Evolutionary conservation across 2,888 invertebrate genomes (phyloP), one percentile per base, ranked within the genome.

Genomic region (Clitarchus hookeri): DNA sequence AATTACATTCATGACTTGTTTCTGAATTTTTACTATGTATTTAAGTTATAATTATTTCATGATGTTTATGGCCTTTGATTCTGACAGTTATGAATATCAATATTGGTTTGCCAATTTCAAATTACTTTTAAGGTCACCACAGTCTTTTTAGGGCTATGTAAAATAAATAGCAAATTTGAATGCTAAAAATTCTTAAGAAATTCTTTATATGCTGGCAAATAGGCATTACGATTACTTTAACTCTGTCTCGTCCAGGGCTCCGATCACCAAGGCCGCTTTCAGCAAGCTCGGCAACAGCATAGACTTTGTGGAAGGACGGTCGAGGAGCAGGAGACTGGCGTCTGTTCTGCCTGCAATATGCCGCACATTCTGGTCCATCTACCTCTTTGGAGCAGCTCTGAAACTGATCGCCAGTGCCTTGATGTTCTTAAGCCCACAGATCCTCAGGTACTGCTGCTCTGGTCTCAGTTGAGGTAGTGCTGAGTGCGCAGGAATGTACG

Each of bases 371-470:
- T 97, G 98, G 84, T 94, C 95, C 0, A 96, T 96, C 86, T 98
- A 98, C 90, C 88, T 98, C 0, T 95, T 97, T 89, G 98, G 98
- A n/a, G 93, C 97, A 0, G 91, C 95, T 85, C 93, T 98, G 88
- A 98, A 98, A 91, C 91, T 98, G 0, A 90, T 95, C 77, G 96
- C 97, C 90, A 98, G 98, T 92, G 88, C 96, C 25, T 91, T 99
- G 85, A 96, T 96, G 88, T 99, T 99, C 91, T 94, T 96, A 79
- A 97, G 97, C 89, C 99, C 99, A 0, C 96, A 97, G 91, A 93
- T 99, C 89, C 93, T 98, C 87, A 95, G 94, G 98, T 97, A 92
- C 94, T 90, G 90, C 23, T 16, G 23, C 8, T 8, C 48, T 48
- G 36, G 36, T 36, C 36, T 48, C 16, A 65, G 65, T 65, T 65